Evolutionary conservation across 2,113 vertebrate species (phyloP).

Genomic region (Periophthalmodon schlosseri): DNA sequence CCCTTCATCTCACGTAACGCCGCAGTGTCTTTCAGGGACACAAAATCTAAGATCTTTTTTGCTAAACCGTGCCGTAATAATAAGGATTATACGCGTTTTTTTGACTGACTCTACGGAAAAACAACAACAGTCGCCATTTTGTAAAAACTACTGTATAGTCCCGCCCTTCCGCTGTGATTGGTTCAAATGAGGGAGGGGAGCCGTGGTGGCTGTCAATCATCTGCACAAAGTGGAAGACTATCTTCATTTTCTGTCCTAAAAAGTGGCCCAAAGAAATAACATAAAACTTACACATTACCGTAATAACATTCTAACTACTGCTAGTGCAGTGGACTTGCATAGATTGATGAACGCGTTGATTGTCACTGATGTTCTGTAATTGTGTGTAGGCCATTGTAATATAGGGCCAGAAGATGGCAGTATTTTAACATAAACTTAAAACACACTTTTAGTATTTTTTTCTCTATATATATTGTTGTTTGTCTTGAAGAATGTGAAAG

Average conservation of each 20-base stretch:
- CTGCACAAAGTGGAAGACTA: neutral
- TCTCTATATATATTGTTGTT: no score
- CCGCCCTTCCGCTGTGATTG: slow-evolving; percentile 67
- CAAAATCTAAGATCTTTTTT: slow-evolving; percentile 21
- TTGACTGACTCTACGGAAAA: slow-evolving; percentile 75
- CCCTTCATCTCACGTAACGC: slow-evolving; percentile 85
- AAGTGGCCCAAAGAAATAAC: neutral
- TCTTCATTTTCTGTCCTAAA: neutral
- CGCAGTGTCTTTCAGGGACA: slow-evolving; percentile 23
- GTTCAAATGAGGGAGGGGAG: slow-evolving; percentile 54
- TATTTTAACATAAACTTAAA: slow-evolving; percentile 25
- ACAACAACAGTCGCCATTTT: slow-evolving; percentile 83
- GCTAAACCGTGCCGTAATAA: slow-evolving; percentile 32
- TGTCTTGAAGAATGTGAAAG: no score
- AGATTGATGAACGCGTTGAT: neutral
- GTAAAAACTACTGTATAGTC: slow-evolving; percentile 58
- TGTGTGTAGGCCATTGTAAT: no score
- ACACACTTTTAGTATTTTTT: no score
- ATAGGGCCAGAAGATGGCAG: slow-evolving; percentile 58
- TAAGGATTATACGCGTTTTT: slow-evolving; percentile 32
- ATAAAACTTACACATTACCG: neutral
- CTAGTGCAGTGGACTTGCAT: neutral
- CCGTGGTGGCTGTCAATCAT: slow-evolving; percentile 56
- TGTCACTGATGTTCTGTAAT: neutral
- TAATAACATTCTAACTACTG: neutral